Percentiles rank a stretch among this genome's conserved stretches.
phyloP scores from a whole-genome alignment of 2,113 vertebrate species.

The Ptilorrhoa leucosticta region DNA sequence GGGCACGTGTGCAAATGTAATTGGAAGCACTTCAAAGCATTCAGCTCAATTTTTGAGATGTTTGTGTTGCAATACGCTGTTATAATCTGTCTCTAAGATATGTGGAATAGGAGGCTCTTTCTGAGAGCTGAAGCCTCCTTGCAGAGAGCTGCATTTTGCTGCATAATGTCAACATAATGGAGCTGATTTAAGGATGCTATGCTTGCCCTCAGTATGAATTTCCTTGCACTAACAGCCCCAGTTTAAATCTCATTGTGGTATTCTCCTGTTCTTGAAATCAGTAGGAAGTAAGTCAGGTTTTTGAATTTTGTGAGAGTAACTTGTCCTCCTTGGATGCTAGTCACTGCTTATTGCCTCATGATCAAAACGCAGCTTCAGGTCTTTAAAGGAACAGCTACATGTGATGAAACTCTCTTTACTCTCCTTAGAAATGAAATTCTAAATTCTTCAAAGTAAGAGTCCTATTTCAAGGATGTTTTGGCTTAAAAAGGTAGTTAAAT shows the following conservation, averaged over 20 bases:
- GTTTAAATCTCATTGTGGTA: neutral
- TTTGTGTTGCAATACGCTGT: neutral
- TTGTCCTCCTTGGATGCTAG: neutral
- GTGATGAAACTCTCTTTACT: constrained; percentile 3
- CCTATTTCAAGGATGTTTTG: neutral
- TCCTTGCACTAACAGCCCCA: neutral
- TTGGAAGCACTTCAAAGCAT: neutral
- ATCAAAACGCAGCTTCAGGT: constrained; percentile 27
- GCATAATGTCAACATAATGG: neutral
- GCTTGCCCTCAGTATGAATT: neutral
- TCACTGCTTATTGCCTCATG: neutral
- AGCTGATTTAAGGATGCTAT: neutral
- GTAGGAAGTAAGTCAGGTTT: neutral
- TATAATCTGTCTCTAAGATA: neutral
- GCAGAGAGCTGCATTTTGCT: neutral
- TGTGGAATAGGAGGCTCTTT: neutral
- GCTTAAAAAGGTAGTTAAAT: constrained; percentile 13
- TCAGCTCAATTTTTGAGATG: neutral
- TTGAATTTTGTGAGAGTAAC: neutral
- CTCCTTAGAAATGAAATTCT: constrained; percentile 22
- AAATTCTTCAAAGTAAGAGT: constrained; percentile 22
- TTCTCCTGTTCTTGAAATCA: neutral
- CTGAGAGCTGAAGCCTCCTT: neutral
- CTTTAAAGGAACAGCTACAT: neutral
- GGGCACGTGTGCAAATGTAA: neutral